These are phyloP conservation scores for Cryptophagus acutangulus DNA, from an alignment of 2,888 invertebrate genomes.

Conservation along the genomic window DNA sequence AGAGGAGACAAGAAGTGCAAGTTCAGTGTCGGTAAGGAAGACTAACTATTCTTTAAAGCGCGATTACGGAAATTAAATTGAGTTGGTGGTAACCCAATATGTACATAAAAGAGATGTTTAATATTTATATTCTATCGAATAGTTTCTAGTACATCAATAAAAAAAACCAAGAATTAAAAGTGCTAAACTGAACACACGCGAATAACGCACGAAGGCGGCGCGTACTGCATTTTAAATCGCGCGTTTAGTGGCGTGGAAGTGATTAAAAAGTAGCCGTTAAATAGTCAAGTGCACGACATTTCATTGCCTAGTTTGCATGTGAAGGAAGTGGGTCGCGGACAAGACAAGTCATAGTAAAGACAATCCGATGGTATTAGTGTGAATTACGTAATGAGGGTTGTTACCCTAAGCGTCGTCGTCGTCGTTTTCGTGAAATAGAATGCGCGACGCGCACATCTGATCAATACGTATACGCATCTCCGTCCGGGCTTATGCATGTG, in stretches of 20 bases:
- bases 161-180: too few species aligned
- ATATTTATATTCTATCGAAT: too few species aligned
- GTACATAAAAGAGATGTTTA: too few species aligned
- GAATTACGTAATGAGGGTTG: constrained; percentile 35
- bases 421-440: background rate
- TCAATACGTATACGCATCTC: constrained; percentile 44
- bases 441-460: constrained; percentile 27
- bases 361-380: constrained; percentile 17
- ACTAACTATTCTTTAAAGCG: too few species aligned
- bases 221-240: background rate
- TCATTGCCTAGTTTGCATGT: background rate
- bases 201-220: background rate
- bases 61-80: too few species aligned
- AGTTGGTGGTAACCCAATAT: too few species aligned
- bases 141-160: too few species aligned
- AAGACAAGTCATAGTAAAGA: background rate
- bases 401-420: constrained; percentile 28
- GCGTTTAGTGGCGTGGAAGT: too few species aligned
- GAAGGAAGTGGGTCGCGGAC: constrained; percentile 1
- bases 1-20: too few species aligned
- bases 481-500: constrained; percentile 36
- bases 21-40: too few species aligned
- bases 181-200: background rate
- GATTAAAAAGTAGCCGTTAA: background rate
- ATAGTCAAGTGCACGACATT: background rate